Percentiles rank a stretch among this genome's conserved stretches.
Evolutionary conservation across 92 coral and sea anemone genomes (phyloP).

Genomic region (Micromussa lordhowensis): DNA sequence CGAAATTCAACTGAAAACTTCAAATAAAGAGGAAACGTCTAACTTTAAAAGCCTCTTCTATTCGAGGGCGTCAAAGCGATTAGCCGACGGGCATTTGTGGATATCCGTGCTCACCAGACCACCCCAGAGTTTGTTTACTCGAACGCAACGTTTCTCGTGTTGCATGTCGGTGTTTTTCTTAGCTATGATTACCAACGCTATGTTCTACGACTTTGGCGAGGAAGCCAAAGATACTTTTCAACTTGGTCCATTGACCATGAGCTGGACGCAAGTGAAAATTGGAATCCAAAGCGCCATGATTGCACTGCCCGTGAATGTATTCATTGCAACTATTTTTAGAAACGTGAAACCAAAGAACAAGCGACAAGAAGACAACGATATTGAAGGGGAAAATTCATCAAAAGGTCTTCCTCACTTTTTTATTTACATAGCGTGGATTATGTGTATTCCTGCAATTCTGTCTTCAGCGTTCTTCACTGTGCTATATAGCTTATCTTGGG

Average conservation of each 20-base stretch:
- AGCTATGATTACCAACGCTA: conserved; percentile 83
- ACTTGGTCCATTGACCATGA: conserved; percentile 77
- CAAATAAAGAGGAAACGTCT: conserved; percentile 59
- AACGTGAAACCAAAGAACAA: conserved; percentile 55
- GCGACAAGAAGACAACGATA: not conserved
- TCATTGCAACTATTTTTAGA: conserved; percentile 69
- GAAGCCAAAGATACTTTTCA: conserved; percentile 60
- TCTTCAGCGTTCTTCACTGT: conserved; percentile 79
- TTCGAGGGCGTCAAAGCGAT: conserved; percentile 73
- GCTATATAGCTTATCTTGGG: conserved; percentile 74
- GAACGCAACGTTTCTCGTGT: conserved; percentile 83
- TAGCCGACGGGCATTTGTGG: conserved; percentile 87
- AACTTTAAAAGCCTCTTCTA: conserved; percentile 70
- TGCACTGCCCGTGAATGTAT: conserved; percentile 76
- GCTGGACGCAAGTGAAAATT: conserved; percentile 70
- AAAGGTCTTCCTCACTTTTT: conserved; percentile 65
- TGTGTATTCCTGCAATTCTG: conserved; percentile 72
- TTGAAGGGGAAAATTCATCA: not conserved
- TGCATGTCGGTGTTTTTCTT: conserved; percentile 80
- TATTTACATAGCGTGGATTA: conserved; percentile 69
- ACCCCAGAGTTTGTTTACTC: conserved; percentile 80
- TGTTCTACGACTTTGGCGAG: conserved; percentile 73
- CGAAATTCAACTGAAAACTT: conserved; percentile 60
- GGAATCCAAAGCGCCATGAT: conserved; percentile 86
- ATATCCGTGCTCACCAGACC: conserved; percentile 77